These are phyloP conservation scores for Lagopus leucura DNA, from an alignment of 2,113 vertebrate species.

Conservation along the genomic window DNA sequence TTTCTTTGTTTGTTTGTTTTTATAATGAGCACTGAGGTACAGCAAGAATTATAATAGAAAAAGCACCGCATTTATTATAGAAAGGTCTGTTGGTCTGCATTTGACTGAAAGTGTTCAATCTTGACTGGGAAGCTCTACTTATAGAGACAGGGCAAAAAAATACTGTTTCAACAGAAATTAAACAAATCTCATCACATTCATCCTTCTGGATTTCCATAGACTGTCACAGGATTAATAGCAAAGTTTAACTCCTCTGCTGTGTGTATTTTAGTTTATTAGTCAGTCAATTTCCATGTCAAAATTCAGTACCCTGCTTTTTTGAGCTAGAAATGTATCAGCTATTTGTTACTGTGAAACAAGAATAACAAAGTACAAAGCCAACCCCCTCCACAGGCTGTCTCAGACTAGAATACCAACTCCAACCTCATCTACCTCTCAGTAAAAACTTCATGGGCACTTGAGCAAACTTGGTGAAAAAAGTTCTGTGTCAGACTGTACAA, in stretches of 20 bases:
- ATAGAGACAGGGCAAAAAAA: not conserved
- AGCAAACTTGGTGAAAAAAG: not conserved
- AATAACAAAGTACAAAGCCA: constrained; percentile 28
- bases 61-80: constrained; percentile 76
- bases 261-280: not conserved
- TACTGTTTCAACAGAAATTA: constrained; percentile 20
- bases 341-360: constrained; percentile 22
- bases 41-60: constrained; percentile 66
- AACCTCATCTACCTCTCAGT: not conserved
- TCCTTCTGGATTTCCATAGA: not conserved
- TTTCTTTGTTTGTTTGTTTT: not conserved
- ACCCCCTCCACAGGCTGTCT: not conserved
- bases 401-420: not conserved
- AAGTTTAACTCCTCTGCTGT: not conserved
- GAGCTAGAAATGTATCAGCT: constrained; percentile 15
- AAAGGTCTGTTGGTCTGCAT: constrained; percentile 72
- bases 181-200: constrained; percentile 41
- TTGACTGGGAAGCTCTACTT: constrained; percentile 76
- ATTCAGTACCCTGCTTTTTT: not conserved
- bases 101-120: constrained; percentile 74
- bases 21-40: constrained; percentile 73
- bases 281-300: not conserved
- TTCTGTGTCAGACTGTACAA: not conserved
- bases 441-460: not conserved
- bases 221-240: not conserved